phyloP scores from a whole-genome alignment of 1,140 invertebrate genomes.

The Meteorus sp. region DNA sequence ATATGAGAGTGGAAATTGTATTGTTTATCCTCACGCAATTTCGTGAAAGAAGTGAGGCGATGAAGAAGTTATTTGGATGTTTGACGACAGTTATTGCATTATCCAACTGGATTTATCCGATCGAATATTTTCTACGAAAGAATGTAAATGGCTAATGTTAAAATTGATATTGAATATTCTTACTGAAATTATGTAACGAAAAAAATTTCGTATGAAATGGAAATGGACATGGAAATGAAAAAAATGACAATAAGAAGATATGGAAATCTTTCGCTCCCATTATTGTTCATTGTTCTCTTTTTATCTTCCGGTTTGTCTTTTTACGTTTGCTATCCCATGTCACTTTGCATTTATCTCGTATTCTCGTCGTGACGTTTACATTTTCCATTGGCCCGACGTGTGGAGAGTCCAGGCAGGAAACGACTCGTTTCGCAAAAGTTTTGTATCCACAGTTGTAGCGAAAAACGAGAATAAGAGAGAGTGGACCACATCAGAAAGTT shows the following conservation, averaged over 20 bases:
- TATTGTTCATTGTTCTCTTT: background rate
- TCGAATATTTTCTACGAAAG: no score
- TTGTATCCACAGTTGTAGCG: background rate
- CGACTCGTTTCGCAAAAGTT: conserved; percentile 13
- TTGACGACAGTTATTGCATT: no score
- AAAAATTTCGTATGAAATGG: no score
- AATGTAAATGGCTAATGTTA: no score
- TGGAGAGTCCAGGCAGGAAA: background rate
- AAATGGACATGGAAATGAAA: no score
- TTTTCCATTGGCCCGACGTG: conserved; percentile 1
- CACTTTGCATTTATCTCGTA: conserved; percentile 5
- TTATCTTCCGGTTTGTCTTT: conserved; percentile 1
- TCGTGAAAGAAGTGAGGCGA: no score
- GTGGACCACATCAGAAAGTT: background rate
- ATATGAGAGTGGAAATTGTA: background rate
- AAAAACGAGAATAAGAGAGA: background rate
- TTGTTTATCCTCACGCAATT: no score
- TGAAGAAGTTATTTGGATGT: no score
- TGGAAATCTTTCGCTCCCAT: background rate
- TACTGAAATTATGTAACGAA: no score
- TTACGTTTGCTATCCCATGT: background rate
- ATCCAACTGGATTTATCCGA: no score
- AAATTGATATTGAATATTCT: no score
- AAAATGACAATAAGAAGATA: no score
- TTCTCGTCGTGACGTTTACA: background rate